phyloP scores from a whole-genome alignment of 2,797 vertebrate genomes.

The Lerista edwardsae region DNA sequence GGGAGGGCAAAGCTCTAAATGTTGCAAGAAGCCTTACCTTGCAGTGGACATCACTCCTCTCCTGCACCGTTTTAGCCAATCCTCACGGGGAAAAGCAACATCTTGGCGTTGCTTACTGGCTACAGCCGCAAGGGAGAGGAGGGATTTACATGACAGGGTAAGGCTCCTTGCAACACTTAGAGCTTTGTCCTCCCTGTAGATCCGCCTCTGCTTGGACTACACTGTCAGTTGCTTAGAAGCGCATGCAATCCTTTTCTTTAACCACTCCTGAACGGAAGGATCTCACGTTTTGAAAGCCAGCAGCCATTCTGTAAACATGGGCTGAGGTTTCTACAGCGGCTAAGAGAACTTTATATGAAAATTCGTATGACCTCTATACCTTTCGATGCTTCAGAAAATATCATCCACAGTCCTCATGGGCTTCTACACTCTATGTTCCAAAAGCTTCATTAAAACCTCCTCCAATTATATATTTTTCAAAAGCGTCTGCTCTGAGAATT shows the following conservation, averaged over 20 bases:
- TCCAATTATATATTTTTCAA: conserved; percentile 7
- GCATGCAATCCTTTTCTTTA: background rate
- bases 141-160: too few species aligned
- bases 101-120: too few species aligned
- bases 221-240: background rate
- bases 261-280: background rate
- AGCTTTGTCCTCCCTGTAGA: too few species aligned
- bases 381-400: background rate
- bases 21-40: too few species aligned
- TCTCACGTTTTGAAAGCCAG: background rate
- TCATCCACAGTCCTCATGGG: background rate
- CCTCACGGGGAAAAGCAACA: too few species aligned
- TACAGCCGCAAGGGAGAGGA: too few species aligned
- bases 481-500: conserved; percentile 20
- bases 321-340: conserved; percentile 27
- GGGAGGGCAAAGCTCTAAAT: too few species aligned
- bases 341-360: conserved; percentile 17
- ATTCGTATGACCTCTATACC: background rate
- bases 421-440: conserved; percentile 12
- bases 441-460: background rate
- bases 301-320: background rate
- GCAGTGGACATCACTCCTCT: too few species aligned
- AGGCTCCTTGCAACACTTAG: too few species aligned
- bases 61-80: too few species aligned
- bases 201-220: too few species aligned